phyloP scores from a whole-genome alignment of 2,888 invertebrate genomes.

The Epinotia nisella region DNA sequence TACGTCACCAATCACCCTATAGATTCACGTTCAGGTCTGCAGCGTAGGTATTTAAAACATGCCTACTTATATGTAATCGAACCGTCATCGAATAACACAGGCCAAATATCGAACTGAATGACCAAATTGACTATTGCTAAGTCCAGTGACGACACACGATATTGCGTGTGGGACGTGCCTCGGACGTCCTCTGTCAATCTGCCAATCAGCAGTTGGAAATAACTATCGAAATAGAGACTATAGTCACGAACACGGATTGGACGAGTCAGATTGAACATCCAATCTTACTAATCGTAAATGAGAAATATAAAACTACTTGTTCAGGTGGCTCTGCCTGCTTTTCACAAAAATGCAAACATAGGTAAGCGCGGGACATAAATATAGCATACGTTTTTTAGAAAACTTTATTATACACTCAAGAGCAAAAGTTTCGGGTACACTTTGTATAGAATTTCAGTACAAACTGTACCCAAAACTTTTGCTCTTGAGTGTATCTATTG shows the following conservation, averaged over 20 bases:
- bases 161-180: conserved; percentile 31
- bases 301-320: conserved; percentile 13
- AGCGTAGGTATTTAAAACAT: background rate
- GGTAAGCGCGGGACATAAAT: background rate
- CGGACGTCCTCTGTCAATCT: conserved; percentile 17
- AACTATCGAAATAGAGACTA: conserved; percentile 19
- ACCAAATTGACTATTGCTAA: conserved; percentile 1
- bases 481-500: no score
- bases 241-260: conserved; percentile 34
- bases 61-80: background rate
- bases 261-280: conserved; percentile 11
- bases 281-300: conserved; percentile 2
- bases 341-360: background rate
- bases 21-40: conserved; percentile 1
- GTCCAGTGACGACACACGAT: conserved; percentile 13
- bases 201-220: conserved; percentile 35
- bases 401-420: no score
- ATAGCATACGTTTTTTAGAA: no score
- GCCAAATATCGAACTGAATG: background rate
- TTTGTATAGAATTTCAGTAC: no score
- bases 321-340: background rate
- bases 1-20: background rate
- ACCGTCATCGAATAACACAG: background rate
- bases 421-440: no score
- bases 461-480: no score